Conservation (phyloP, 2,888 invertebrate genomes). For the Tachina grossa region DNA sequence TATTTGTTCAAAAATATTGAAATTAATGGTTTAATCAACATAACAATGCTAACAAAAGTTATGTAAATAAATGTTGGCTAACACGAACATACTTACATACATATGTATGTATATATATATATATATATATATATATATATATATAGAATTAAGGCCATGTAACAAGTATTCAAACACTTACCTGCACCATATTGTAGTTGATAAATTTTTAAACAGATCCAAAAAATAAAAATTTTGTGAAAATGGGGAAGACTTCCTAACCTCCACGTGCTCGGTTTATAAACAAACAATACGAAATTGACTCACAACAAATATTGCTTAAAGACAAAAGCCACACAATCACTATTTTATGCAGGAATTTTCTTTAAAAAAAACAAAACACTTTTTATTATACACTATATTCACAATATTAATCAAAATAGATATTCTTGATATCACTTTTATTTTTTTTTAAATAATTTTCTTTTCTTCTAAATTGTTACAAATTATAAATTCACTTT, state of each 20-base stretch:
- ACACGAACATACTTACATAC: too few species aligned
- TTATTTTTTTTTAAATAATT: not conserved
- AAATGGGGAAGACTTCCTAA: not conserved
- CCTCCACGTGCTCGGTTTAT: slow-evolving; percentile 40
- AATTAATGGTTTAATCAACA: too few species aligned
- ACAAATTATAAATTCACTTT: slow-evolving; percentile 6
- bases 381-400: not conserved
- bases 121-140: too few species aligned
- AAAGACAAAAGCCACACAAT: slow-evolving; percentile 7
- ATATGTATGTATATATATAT: too few species aligned
- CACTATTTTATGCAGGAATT: not conserved
- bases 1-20: too few species aligned
- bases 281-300: slow-evolving; percentile 21
- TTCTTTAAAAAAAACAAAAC: not conserved
- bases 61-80: too few species aligned
- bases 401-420: not conserved
- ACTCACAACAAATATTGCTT: slow-evolving; percentile 49
- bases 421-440: not conserved
- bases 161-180: slow-evolving; percentile 70
- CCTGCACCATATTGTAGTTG: slow-evolving; percentile 78
- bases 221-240: not conserved
- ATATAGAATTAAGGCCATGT: too few species aligned
- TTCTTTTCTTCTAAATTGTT: slow-evolving; percentile 1
- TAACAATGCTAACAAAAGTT: too few species aligned
- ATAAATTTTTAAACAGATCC: slow-evolving; percentile 28